These are phyloP conservation scores for Exaiptasia diaphana DNA, from an alignment of 64 coral and sea anemone genomes.

Conservation along the genomic window DNA sequence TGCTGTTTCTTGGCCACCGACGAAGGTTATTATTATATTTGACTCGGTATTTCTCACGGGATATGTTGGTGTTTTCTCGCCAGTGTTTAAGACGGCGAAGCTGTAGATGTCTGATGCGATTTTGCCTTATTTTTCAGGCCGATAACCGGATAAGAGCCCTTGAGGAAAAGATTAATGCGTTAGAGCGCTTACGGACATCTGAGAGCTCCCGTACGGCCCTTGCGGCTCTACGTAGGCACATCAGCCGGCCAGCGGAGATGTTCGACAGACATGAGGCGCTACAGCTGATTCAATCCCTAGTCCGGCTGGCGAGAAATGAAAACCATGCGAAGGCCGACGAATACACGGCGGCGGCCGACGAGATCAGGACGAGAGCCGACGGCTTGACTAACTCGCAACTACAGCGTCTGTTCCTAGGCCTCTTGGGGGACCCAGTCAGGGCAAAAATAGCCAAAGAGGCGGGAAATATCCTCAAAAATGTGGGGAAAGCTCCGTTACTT, in stretches of 20 bases:
- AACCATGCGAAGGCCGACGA: slow-evolving; percentile 1
- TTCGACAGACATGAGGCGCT: background rate
- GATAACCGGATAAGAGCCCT: no score
- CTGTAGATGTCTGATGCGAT: no score
- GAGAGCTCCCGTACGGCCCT: slow-evolving; percentile 6
- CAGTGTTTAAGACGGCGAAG: no score
- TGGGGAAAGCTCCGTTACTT: background rate
- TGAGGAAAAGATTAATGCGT: background rate
- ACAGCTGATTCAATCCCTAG: background rate
- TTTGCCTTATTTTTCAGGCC: no score
- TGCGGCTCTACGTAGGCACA: background rate
- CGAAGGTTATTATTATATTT: no score
- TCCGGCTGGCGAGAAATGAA: background rate
- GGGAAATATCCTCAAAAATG: background rate
- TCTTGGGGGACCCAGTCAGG: background rate
- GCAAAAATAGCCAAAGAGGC: slow-evolving; percentile 13
- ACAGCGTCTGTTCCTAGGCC: background rate
- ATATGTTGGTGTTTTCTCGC: no score
- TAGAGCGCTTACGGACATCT: background rate
- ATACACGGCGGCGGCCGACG: background rate
- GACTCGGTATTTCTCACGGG: no score
- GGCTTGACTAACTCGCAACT: background rate
- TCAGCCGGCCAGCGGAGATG: background rate
- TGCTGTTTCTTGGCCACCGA: no score
- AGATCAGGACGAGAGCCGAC: background rate